phyloP scores from a whole-genome alignment of 2,888 invertebrate genomes.

The Paralinhomoeus sp. region DNA sequence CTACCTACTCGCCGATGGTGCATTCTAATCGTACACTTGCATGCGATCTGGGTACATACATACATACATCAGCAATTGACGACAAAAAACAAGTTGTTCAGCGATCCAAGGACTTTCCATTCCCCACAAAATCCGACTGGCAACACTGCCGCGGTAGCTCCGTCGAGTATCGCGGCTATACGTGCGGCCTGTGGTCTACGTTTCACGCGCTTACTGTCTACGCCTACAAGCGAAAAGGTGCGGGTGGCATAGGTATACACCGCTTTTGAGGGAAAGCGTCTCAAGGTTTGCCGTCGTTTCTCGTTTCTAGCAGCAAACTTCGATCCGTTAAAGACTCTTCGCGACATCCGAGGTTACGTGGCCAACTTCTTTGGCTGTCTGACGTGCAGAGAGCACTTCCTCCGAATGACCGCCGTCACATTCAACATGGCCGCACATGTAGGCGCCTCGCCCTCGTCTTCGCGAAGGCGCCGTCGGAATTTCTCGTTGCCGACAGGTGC shows the following conservation, averaged over 20 bases:
- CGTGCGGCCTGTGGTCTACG: conserved; percentile 78
- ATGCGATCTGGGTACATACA: no score
- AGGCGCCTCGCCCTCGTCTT: no score
- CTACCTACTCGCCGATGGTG: no score
- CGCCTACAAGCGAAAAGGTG: conserved; percentile 32
- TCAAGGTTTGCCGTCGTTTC: no score
- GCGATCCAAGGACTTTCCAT: no score
- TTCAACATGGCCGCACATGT: conserved; percentile 20
- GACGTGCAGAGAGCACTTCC: conserved; percentile 68
- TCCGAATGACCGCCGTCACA: conserved; percentile 48
- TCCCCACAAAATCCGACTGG: not conserved
- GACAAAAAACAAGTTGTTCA: no score
- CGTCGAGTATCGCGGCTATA: conserved; percentile 53
- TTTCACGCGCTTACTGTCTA: conserved; percentile 75
- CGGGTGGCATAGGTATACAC: no score
- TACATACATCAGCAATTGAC: no score
- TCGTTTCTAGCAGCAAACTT: not conserved
- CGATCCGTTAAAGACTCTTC: conserved; percentile 28
- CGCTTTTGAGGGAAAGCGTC: no score
- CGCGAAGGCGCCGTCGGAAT: no score
- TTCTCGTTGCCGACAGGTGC: conserved; percentile 9
- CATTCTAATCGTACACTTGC: no score
- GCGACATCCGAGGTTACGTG: conserved; percentile 66
- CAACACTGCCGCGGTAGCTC: conserved; percentile 8
- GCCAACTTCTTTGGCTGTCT: conserved; percentile 78